phyloP scores from a whole-genome alignment of 2,888 invertebrate species.

The Aleiodes testaceus region DNA sequence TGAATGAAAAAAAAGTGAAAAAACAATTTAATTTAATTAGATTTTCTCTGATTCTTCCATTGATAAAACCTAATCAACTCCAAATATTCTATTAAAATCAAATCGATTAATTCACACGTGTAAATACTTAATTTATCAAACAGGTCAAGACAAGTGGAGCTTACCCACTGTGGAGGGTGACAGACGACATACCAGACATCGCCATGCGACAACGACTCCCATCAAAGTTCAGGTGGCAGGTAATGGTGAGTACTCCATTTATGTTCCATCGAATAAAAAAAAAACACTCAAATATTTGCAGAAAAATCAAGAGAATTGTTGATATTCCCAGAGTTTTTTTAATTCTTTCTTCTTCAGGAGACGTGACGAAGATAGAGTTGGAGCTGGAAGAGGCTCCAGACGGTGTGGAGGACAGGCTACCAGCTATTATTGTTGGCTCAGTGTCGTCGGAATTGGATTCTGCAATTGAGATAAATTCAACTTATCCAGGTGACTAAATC shows the following conservation, averaged over 20 bases:
- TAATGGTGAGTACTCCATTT: constrained; percentile 54
- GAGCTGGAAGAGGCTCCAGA: constrained; percentile 66
- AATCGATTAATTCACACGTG: too few relatives aligned
- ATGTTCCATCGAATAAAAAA: background rate
- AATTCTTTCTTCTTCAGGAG: constrained; percentile 49
- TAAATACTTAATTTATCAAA: constrained; percentile 36
- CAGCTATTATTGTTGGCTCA: constrained; percentile 60
- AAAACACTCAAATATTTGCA: background rate
- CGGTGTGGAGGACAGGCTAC: constrained; percentile 55
- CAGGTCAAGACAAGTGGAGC: constrained; percentile 50
- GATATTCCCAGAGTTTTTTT: background rate
- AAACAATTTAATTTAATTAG: too few relatives aligned
- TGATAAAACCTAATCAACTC: too few relatives aligned
- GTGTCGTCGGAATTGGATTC: constrained; percentile 62
- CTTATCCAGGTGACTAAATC: constrained; percentile 62
- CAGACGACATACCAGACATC: constrained; percentile 60
- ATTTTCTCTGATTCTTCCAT: too few relatives aligned
- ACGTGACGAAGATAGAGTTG: constrained; percentile 67
- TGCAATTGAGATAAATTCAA: constrained; percentile 63
- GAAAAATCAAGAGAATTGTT: background rate
- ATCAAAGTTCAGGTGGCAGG: constrained; percentile 57
- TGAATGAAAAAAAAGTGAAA: too few relatives aligned
- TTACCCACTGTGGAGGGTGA: constrained; percentile 66
- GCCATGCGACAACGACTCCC: constrained; percentile 60
- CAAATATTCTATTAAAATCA: too few relatives aligned